Evolutionary conservation across 2,797 vertebrate genomes (phyloP).

Genomic region (Lepilemur septentrionalis): DNA sequence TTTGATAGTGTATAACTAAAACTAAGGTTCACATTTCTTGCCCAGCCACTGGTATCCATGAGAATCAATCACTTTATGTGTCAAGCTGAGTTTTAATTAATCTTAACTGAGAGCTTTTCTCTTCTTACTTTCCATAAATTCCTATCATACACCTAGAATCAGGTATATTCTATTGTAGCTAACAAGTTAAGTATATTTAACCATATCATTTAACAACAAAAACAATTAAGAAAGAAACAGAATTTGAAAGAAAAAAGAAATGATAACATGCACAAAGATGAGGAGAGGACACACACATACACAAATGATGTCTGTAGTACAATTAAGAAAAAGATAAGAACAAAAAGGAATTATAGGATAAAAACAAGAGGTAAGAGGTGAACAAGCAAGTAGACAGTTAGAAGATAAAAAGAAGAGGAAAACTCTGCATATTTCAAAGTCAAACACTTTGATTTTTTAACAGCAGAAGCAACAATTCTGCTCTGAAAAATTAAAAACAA

Average conservation of each 20-base stretch:
- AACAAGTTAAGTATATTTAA: neutral
- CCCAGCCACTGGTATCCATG: neutral
- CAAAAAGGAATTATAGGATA: neutral
- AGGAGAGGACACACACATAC: neutral
- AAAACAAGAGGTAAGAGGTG: neutral
- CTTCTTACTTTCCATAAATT: neutral
- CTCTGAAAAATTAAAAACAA: neutral
- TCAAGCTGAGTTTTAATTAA: neutral
- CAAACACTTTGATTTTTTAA: neutral
- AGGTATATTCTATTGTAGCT: neutral
- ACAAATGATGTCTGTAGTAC: neutral
- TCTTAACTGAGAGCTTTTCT: neutral
- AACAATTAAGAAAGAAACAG: neutral
- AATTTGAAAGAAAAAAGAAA: neutral
- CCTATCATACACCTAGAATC: neutral
- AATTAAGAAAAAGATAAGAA: neutral
- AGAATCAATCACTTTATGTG: neutral
- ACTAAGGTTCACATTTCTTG: neutral
- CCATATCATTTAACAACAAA: neutral
- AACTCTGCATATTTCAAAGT: neutral
- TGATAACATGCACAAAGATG: neutral
- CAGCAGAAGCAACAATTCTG: neutral
- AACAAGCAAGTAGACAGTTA: neutral
- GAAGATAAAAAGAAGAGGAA: neutral
- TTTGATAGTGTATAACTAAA: neutral